Base-by-base conservation (phyloP, 2,888 invertebrate species). In the Chymomyza fuscimana region DNA sequence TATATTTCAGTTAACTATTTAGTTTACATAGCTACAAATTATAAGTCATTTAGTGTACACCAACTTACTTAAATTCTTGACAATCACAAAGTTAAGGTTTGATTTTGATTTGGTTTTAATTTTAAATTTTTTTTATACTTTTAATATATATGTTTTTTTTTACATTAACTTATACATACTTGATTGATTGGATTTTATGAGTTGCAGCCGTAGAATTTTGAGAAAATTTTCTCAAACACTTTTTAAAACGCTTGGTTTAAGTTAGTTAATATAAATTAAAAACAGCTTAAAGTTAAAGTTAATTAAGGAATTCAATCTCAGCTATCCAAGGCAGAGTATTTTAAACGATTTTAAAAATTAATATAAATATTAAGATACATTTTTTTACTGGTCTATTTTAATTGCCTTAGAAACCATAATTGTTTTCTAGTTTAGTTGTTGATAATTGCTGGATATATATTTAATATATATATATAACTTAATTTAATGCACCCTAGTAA, bases 61-160 rank as follows among this genome's bases (percentile, higher is more conserved):
- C 70, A 69, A 70, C 76, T 76, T 68, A 78, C 83, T 78, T 87
- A 83, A 87, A 86, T 87, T 83, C 86, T 71, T 87, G 83, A 80
- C 75, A 87, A 83, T 83, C 83, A 83, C 83, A 83, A 83, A 87
- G 79, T 87, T 87, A 75, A 87, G 74, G 78, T 85, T 87, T 86
- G 79, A 77, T 80, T 82, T 85, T 59, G 60, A 67, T 80, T 78
- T 46, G 59, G 65, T 52, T 16, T 59, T 36, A 59, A 50, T 63
- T 66, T 52, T 63, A 16, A 59, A 66, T 72, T 25, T 16, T 12
- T 10, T 52, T 40, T 64, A 15, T 70, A 7, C 3, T 22, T 25
- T 3, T 54, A 9, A 19, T 10, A 25, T 19, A 36, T 63, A 19
- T 19, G 2, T 54, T 63, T 9, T 25, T 25, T 19, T 64, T 59